Conservation (phyloP, 2,888 invertebrate genomes). For the Iphiclides podalirius region DNA sequence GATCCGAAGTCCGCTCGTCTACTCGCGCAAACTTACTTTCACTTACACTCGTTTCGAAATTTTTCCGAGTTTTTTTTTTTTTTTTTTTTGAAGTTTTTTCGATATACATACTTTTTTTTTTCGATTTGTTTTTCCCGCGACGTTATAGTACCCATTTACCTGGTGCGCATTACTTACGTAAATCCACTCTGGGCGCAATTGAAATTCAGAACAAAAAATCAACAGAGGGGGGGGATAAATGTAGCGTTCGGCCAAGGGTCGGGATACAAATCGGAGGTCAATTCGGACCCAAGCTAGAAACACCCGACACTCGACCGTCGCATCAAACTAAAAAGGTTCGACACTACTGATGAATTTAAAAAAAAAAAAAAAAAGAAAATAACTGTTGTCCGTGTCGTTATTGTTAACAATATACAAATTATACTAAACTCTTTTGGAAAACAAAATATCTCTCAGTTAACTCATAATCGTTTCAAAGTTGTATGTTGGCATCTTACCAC, state of each 20-base stretch:
- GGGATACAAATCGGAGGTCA: background rate
- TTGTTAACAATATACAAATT: too few relatives aligned
- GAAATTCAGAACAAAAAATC: constrained; percentile 19
- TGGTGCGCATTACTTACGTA: constrained; percentile 62
- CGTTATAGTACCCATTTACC: constrained; percentile 43
- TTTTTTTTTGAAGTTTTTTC: background rate
- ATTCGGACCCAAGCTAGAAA: background rate
- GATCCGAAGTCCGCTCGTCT: too few relatives aligned
- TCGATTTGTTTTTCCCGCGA: constrained; percentile 23
- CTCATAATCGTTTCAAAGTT: constrained; percentile 43
- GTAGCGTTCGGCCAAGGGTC: background rate
- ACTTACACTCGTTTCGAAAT: constrained; percentile 7
- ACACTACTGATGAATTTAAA: too few relatives aligned
- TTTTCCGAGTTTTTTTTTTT: background rate
- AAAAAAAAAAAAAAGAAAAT: too few relatives aligned
- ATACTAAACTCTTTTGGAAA: too few relatives aligned
- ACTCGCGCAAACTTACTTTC: too few relatives aligned
- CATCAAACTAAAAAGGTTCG: constrained; percentile 7
- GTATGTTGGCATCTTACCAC: constrained; percentile 79
- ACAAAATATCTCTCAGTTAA: too few relatives aligned
- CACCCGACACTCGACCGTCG: constrained; percentile 17
- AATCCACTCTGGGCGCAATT: constrained; percentile 40
- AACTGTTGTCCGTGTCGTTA: too few relatives aligned
- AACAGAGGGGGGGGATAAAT: background rate
- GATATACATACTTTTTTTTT: constrained; percentile 16